phyloP scores from a whole-genome alignment of 2,797 vertebrate genomes.

The Chelonia mydas region DNA sequence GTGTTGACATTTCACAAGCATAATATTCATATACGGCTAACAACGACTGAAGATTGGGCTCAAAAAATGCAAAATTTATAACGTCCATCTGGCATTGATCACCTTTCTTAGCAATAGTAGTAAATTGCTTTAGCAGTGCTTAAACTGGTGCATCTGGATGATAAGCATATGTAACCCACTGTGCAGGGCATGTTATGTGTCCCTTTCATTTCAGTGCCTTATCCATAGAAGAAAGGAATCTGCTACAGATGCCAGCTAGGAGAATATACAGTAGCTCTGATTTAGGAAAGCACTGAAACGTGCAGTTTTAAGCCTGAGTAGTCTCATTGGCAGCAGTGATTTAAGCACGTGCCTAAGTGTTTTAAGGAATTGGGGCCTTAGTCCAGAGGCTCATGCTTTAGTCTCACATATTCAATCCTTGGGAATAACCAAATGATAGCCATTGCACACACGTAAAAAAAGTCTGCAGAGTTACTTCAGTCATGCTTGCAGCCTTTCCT shows the following conservation, averaged over 20 bases:
- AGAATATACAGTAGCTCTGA: background rate
- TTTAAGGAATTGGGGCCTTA: background rate
- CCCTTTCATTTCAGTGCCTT: background rate
- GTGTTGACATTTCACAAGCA: background rate
- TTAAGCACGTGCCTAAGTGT: background rate
- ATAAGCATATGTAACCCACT: background rate
- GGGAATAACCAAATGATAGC: background rate
- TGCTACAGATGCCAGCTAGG: background rate
- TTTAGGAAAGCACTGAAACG: background rate
- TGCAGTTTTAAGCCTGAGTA: accelerated
- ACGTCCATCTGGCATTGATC: background rate
- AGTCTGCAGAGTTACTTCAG: background rate
- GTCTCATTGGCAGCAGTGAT: background rate
- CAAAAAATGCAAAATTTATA: background rate
- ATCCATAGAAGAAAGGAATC: background rate
- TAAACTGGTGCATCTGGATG: background rate
- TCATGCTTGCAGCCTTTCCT: accelerated
- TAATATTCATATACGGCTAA: background rate
- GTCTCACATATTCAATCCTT: background rate
- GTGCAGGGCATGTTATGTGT: background rate
- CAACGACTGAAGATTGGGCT: background rate
- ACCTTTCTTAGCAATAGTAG: background rate
- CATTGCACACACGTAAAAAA: background rate
- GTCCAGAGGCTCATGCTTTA: accelerated
- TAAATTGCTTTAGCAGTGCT: background rate